These are phyloP conservation scores for Saimiri boliviensis DNA, from an alignment of 2,113 vertebrate species.

Conservation along the genomic window DNA sequence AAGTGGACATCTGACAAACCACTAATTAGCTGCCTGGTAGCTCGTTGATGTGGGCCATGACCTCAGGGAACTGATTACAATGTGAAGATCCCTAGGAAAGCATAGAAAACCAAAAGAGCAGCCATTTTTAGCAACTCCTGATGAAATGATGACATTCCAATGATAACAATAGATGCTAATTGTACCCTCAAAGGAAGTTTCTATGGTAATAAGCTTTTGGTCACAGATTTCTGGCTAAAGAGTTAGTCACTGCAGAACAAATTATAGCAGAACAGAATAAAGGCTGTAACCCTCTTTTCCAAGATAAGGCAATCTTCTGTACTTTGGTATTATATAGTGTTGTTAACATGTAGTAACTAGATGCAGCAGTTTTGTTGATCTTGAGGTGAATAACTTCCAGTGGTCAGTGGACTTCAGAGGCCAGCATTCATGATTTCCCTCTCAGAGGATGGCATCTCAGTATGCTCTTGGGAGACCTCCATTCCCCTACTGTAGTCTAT, in stretches of 20 bases:
- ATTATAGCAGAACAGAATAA: slow-evolving; percentile 34
- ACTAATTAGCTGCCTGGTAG: slow-evolving; percentile 63
- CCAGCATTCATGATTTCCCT: background rate
- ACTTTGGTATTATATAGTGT: background rate
- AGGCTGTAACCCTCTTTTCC: background rate
- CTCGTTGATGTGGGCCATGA: background rate
- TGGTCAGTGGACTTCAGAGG: background rate
- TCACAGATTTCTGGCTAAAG: slow-evolving; percentile 58
- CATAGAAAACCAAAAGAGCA: slow-evolving; percentile 25
- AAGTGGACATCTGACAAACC: slow-evolving; percentile 45
- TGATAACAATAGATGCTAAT: slow-evolving; percentile 65
- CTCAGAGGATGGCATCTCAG: background rate
- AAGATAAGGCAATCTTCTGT: background rate
- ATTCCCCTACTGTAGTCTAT: background rate
- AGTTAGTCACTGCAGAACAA: slow-evolving; percentile 51
- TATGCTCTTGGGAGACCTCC: background rate
- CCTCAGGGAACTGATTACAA: slow-evolving; percentile 18
- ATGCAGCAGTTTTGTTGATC: background rate
- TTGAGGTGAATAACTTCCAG: background rate
- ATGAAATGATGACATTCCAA: slow-evolving; percentile 57
- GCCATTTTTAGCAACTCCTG: slow-evolving; percentile 45
- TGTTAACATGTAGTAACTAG: slow-evolving; percentile 29
- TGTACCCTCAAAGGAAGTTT: slow-evolving; percentile 57
- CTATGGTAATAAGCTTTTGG: slow-evolving; percentile 63
- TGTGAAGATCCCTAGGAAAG: slow-evolving; percentile 43